These are phyloP conservation scores for Drosophila mauritiana DNA, from an alignment of 1,140 invertebrate genomes.

Conservation along the genomic window DNA sequence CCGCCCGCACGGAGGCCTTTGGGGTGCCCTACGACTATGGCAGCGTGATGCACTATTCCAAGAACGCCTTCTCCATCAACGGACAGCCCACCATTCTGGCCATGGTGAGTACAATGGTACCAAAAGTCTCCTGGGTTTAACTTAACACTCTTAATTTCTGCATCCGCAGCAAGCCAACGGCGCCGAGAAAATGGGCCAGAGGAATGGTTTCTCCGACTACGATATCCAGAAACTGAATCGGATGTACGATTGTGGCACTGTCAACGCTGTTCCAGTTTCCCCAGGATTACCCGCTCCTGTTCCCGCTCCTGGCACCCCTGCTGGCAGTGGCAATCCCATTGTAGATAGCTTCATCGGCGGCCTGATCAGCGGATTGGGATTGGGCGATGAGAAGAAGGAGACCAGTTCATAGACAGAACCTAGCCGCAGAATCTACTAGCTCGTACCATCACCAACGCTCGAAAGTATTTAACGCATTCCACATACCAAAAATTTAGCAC, in stretches of 20 bases:
- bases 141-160: not conserved
- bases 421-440: slow-evolving; percentile 37
- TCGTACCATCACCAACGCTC: slow-evolving; percentile 26
- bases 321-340: slow-evolving; percentile 66
- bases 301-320: slow-evolving; percentile 24
- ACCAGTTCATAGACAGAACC: slow-evolving; percentile 22
- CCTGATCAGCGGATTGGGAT: slow-evolving; percentile 69
- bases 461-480: slow-evolving; percentile 67
- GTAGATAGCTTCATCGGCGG: slow-evolving; percentile 75
- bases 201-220: slow-evolving; percentile 89
- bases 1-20: slow-evolving; percentile 86
- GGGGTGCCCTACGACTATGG: slow-evolving; percentile 91
- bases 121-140: too few relatives aligned
- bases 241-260: slow-evolving; percentile 89
- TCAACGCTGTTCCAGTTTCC: slow-evolving; percentile 3
- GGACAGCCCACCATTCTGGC: slow-evolving; percentile 89
- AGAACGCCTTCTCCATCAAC: slow-evolving; percentile 91
- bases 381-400: slow-evolving; percentile 52
- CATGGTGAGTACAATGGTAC: slow-evolving; percentile 85
- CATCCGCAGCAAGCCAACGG: slow-evolving; percentile 50
- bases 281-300: slow-evolving; percentile 13
- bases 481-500: slow-evolving; percentile 28
- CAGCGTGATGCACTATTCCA: slow-evolving; percentile 94
- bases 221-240: slow-evolving; percentile 90
- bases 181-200: slow-evolving; percentile 87